Base-by-base conservation (phyloP, 2,113 vertebrate species). In the Cyprinus carpio region DNA sequence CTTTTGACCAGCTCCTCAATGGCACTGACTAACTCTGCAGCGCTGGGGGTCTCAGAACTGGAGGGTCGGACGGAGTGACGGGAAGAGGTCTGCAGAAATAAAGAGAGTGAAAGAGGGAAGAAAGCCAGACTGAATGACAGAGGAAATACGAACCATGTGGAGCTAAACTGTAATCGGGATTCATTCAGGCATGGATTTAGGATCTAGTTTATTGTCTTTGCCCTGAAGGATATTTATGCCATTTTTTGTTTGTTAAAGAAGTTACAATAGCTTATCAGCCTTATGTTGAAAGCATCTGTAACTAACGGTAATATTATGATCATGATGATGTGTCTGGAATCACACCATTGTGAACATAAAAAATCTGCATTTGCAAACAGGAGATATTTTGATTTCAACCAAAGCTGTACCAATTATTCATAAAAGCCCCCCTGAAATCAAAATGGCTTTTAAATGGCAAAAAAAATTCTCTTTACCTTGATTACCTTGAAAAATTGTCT, bases 1-100 rank as follows among this genome's bases (percentile, higher is more conserved):
- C 98, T 99, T 92, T 99, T 99, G 89, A 99, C 98, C 31, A 99
- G 96, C 86, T 99, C 98, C 89, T 99, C 98, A 13, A 99, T 99
- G 12, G 98, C 98, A 92, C 96, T 99, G 93, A 99, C 98, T 67
- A 99, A 93, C 90, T 99, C 98, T 0, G 98, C 98, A 15, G 98
- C 97, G 12, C 98, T 99, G n/a, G 98, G 98, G 0, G 98, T 99
- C 90, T 99, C 98, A 0, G 98, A 99, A 92, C 98, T 98, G 91
- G 96, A 98, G 0, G 97, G 98, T n/a, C 98, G 97, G 62, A 98
- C 97, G 3, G 98, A 90, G 51, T 99, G 89, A 81, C 97, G 96
- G 56, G 98, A 99, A 4, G 98, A 97, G 20, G 95, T 95, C 98
- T 99, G 91, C 9, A 40, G 74, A 91, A 27, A 89, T 51, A 85